Base-by-base conservation (phyloP, 2,113 vertebrate species). In the Andinoacara biseriatus region DNA sequence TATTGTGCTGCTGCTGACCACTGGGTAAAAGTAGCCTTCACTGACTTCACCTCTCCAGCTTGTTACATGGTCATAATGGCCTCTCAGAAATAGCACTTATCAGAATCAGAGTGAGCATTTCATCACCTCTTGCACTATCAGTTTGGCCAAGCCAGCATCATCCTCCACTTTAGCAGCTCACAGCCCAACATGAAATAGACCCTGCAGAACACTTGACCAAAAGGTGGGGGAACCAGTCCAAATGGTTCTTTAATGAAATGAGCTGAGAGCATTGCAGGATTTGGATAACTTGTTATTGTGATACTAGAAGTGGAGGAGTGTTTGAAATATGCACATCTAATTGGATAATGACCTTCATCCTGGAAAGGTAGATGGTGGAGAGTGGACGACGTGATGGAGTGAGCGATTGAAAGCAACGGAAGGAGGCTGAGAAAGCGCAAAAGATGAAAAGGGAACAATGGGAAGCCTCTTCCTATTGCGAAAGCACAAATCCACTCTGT, bases 201-300 rank as follows among this genome's bases (percentile, higher is more conserved):
- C 52, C 74, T 58, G 74, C 72, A 75, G 80, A 77, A 46, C 52
- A 76, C 67, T 87, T 85, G 87, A 89, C 81, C 63, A 2, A 60
- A 26, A 58, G 79, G 76, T 78, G 81, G 81, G 31, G 83, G 77
- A 46, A 62, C 84, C 74, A 72, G 58, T 86, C 57, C 40, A 91
- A 88, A 88, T 88, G 81, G 76, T 72, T 74, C 62, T 90, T 80
- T 87, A 86, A 93, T 89, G 58, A 90, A 90, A 88, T 59, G 87
- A 85, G 80, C 54, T 10, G 56, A 89, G 86, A 78, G 83, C 10
- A 11, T 58, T 49, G 63, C 40, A 3, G 59, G 38, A 60, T 69
- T 89, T 18, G 2, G 33, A n/a, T 67, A 58, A 86, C 87, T 57
- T 61, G 49, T 74, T 82, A 49, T 43, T 67, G 57, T n/a, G 22